Evolutionary conservation across 2,113 vertebrate species (phyloP).

Genomic region (Bombycilla garrulus): DNA sequence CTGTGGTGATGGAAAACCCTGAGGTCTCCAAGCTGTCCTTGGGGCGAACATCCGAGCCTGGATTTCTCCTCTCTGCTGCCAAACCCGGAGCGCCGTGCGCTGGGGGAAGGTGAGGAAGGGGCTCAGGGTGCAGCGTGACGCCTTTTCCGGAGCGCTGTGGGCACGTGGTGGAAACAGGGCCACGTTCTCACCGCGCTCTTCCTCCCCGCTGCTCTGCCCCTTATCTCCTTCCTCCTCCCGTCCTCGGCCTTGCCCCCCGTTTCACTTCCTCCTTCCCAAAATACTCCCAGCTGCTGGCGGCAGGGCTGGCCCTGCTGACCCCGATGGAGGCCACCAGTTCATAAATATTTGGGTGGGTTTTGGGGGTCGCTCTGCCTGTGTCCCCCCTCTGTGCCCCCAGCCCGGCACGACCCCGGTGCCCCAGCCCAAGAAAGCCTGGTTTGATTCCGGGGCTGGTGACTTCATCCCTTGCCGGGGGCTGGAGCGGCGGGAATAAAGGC

Average conservation of each 20-base stretch:
- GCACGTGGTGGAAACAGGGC: neutral
- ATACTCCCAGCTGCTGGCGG: neutral
- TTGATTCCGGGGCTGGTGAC: neutral
- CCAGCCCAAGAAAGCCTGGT: neutral
- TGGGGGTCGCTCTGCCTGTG: neutral
- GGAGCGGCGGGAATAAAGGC: neutral
- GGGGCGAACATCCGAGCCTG: rapidly evolving
- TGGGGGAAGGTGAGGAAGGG: neutral
- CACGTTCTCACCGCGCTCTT: neutral
- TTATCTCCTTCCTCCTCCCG: constrained; percentile 55
- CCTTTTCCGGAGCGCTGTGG: neutral
- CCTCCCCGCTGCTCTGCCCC: neutral
- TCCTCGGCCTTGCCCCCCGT: neutral
- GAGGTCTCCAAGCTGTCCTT: rapidly evolving
- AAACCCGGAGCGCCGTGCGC: rapidly evolving
- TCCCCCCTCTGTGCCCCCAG: rapidly evolving
- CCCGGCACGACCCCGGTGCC: rapidly evolving
- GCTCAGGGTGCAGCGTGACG: neutral
- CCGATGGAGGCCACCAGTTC: rapidly evolving
- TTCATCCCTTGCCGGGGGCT: constrained; percentile 6
- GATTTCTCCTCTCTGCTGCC: neutral
- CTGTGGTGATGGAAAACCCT: neutral
- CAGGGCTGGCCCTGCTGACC: neutral
- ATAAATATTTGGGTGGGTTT: neutral
- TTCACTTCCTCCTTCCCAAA: constrained; percentile 55